Conservation (phyloP, 2,888 invertebrate genomes). For the Antitype chi region DNA sequence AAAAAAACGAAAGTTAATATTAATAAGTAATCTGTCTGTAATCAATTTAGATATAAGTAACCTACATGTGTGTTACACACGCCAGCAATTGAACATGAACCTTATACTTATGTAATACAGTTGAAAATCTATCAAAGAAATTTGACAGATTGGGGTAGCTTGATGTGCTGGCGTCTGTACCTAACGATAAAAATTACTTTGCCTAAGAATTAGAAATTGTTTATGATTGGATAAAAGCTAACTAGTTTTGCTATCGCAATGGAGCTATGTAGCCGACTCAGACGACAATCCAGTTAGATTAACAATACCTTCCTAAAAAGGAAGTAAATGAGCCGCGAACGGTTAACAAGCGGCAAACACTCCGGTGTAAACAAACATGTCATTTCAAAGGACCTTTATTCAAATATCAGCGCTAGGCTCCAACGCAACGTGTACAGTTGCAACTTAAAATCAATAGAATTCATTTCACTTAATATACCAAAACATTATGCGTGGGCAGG, state of each 20-base stretch:
- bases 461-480: constrained; percentile 58
- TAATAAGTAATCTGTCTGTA: background rate
- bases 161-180: no score
- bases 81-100: no score
- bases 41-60: constrained; percentile 9
- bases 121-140: no score
- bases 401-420: constrained; percentile 30
- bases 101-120: no score
- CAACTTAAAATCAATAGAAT: constrained; percentile 52
- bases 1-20: background rate
- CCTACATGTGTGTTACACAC: background rate
- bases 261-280: background rate
- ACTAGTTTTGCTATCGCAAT: background rate
- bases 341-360: background rate
- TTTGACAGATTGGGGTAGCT: no score
- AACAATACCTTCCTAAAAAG: background rate
- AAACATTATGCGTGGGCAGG: constrained; percentile 48
- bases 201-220: background rate
- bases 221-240: constrained; percentile 1
- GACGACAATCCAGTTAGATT: background rate
- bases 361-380: background rate
- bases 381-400: constrained; percentile 4
- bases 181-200: background rate
- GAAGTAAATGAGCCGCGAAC: background rate
- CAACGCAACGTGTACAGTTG: constrained; percentile 40